These are phyloP conservation scores for Lethenteron camtschaticum DNA, from an alignment of 2,113 vertebrate species.

Conservation along the genomic window DNA sequence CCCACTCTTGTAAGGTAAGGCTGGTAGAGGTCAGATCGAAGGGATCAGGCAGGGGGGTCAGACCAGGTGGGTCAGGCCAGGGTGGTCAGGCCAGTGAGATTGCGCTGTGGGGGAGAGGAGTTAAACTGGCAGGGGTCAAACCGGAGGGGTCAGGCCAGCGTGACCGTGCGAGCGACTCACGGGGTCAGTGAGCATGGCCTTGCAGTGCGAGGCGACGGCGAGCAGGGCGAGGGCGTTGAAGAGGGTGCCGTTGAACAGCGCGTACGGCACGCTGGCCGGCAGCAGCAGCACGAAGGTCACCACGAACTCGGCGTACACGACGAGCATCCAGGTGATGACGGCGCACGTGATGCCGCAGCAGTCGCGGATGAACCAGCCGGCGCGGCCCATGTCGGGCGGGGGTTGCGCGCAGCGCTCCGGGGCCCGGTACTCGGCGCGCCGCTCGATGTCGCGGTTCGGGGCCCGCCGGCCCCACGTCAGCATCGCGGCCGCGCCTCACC, in stretches of 20 bases:
- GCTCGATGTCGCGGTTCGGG: slow-evolving; percentile 60
- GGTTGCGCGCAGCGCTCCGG: slow-evolving; percentile 58
- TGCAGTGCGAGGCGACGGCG: slow-evolving; percentile 69
- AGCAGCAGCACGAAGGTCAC: slow-evolving; percentile 85
- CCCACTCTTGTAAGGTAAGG: too few relatives aligned
- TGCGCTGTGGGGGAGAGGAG: too few relatives aligned
- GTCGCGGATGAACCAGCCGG: slow-evolving; percentile 95
- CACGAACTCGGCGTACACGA: slow-evolving; percentile 89
- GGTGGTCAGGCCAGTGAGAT: too few relatives aligned
- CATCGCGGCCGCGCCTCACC: too few relatives aligned
- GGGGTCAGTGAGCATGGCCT: slow-evolving; percentile 91
- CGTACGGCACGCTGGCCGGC: slow-evolving; percentile 43
- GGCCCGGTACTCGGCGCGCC: slow-evolving; percentile 65
- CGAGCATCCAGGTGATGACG: slow-evolving; percentile 79
- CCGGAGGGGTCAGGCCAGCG: too few relatives aligned
- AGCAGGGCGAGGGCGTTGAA: slow-evolving; percentile 77
- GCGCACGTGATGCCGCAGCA: slow-evolving; percentile 80
- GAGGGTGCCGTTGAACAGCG: slow-evolving; percentile 53
- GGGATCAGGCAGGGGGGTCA: too few relatives aligned
- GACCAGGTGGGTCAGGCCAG: too few relatives aligned
- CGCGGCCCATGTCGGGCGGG: slow-evolving; percentile 21
- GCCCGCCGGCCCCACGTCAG: too few relatives aligned
- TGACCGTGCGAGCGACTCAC: slow-evolving; percentile 30
- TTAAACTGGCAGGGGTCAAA: too few relatives aligned
- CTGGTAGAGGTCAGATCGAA: too few relatives aligned